Evolutionary conservation across 2,113 vertebrate genomes (phyloP).

Genomic region (Nansenia antarctica): DNA sequence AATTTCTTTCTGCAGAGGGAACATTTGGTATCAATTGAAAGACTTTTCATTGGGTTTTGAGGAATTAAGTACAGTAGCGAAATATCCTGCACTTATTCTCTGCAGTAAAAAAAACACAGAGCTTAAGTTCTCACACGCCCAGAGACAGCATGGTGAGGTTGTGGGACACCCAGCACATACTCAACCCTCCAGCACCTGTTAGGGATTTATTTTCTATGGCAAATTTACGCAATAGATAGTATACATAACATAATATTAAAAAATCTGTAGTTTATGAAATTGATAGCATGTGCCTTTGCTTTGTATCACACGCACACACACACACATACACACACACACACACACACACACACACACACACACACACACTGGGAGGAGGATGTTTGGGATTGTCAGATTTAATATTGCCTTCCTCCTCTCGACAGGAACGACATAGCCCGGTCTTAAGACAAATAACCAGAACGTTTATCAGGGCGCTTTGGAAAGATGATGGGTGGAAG

Average conservation of each 20-base stretch:
- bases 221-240: not conserved
- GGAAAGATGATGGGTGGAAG: constrained; percentile 3
- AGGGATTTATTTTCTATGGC: not conserved
- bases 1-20: constrained; percentile 4
- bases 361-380: constrained; percentile 8
- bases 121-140: not conserved
- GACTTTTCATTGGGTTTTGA: not conserved
- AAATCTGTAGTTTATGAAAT: not conserved
- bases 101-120: not conserved
- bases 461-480: constrained; percentile 19
- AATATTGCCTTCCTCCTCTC: constrained; percentile 3
- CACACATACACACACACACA: constrained; percentile 3
- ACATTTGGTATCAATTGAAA: constrained; percentile 12
- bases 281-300: not conserved
- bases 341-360: constrained; percentile 1
- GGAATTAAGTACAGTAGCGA: constrained; percentile 3
- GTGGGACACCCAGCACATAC: not conserved
- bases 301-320: not conserved
- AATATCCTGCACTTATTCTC: not conserved
- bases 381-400: constrained; percentile 13
- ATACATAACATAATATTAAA: not conserved
- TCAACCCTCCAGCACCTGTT: not conserved
- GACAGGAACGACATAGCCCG: constrained; percentile 19
- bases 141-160: not conserved
- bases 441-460: constrained; percentile 24